Percentiles rank a stretch among this genome's conserved stretches.
These are phyloP conservation scores for Adoxophyes honmai DNA, from an alignment of 1,140 invertebrate genomes.

Conservation along the genomic window DNA sequence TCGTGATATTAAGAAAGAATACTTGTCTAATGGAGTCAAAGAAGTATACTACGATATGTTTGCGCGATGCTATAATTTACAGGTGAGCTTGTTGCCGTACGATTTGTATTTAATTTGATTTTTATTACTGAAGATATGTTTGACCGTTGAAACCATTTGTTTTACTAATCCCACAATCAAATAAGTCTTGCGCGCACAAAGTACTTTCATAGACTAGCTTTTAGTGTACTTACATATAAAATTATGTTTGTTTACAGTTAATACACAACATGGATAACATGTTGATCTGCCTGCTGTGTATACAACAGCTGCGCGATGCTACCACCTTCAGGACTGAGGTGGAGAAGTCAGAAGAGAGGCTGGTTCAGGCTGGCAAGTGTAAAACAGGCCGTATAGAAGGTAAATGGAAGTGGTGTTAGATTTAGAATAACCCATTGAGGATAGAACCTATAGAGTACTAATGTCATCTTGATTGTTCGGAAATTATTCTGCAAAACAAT, in stretches of 20 bases:
- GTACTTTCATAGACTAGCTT: too few relatives aligned
- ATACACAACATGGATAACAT: slow-evolving; percentile 41
- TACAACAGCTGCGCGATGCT: slow-evolving; percentile 40
- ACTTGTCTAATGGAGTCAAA: slow-evolving; percentile 35
- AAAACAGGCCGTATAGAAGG: slow-evolving; percentile 47
- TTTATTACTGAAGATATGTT: too few relatives aligned
- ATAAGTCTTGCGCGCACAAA: too few relatives aligned
- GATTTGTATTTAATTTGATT: too few relatives aligned
- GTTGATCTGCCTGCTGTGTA: slow-evolving; percentile 49
- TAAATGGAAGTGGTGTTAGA: slow-evolving; percentile 19
- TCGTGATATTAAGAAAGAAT: slow-evolving; percentile 51
- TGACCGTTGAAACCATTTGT: too few relatives aligned
- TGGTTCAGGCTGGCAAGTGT: slow-evolving; percentile 35
- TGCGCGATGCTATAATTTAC: slow-evolving; percentile 55
- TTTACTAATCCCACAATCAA: too few relatives aligned
- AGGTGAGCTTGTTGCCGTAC: too few relatives aligned
- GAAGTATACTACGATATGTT: slow-evolving; percentile 55
- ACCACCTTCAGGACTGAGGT: slow-evolving; percentile 43
- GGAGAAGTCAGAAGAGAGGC: slow-evolving; percentile 37
- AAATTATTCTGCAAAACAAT: too few relatives aligned
- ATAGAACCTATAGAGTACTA: too few relatives aligned
- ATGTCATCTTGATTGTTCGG: too few relatives aligned
- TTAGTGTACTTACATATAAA: too few relatives aligned
- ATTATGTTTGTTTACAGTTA: slow-evolving; percentile 29
- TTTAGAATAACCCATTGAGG: too few relatives aligned